These are phyloP conservation scores for Microtus montanus DNA, from an alignment of 2,113 vertebrate genomes.

Conservation along the genomic window DNA sequence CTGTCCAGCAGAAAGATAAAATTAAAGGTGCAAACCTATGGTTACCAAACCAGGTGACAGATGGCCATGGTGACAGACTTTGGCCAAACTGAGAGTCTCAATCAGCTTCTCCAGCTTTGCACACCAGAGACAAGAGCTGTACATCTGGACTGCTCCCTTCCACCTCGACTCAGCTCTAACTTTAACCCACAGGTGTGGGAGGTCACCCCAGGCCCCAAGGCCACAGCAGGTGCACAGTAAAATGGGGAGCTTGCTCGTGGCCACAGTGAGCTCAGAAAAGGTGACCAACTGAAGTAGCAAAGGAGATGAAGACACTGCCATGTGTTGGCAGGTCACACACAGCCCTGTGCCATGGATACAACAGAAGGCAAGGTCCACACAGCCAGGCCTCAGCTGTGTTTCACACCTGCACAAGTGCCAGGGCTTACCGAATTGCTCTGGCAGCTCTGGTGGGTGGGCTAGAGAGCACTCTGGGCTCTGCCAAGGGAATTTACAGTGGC, in stretches of 20 bases:
- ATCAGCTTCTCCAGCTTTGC: not conserved
- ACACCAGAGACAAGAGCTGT: fast-evolving
- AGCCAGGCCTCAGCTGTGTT: not conserved
- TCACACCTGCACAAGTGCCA: not conserved
- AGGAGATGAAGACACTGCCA: not conserved
- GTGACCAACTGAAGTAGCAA: not conserved
- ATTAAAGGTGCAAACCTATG: not conserved
- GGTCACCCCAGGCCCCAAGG: not conserved
- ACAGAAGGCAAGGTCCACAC: not conserved
- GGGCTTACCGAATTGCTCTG: not conserved
- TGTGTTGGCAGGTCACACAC: fast-evolving
- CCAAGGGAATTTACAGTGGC: not conserved
- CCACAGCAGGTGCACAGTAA: not conserved
- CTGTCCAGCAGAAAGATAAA: not conserved
- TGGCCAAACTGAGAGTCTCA: fast-evolving
- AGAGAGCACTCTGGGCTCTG: not conserved
- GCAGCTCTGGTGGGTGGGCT: not conserved
- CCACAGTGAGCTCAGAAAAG: not conserved
- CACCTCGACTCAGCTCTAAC: fast-evolving
- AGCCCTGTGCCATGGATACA: not conserved
- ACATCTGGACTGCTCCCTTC: not conserved
- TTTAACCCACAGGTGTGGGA: not conserved
- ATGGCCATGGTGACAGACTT: not conserved
- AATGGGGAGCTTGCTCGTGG: not conserved
- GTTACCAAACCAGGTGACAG: not conserved